Conservation (phyloP, 1,140 invertebrate genomes). For the Sitobion miscanthi region DNA sequence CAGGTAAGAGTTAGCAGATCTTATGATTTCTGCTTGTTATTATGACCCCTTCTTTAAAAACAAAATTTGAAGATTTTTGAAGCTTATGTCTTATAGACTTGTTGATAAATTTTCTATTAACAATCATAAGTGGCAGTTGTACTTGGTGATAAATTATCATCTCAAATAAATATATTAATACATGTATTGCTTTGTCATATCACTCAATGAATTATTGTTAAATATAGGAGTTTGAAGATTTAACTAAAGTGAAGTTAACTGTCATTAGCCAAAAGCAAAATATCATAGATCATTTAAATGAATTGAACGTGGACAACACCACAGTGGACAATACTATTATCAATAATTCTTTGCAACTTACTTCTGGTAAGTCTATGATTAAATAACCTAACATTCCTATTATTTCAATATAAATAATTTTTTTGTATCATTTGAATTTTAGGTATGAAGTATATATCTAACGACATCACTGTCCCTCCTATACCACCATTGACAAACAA, state of each 20-base stretch:
- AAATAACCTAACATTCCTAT: too few relatives aligned
- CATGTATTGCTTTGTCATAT: background rate
- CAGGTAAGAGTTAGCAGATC: background rate
- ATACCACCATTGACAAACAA: constrained; percentile 41
- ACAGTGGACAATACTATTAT: background rate
- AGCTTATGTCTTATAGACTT: too few relatives aligned
- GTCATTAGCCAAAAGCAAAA: background rate
- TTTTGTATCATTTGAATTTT: background rate
- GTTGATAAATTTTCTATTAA: too few relatives aligned
- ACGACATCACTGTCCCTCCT: background rate
- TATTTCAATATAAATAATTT: background rate
- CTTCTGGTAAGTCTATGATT: background rate
- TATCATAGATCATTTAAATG: constrained; percentile 25
- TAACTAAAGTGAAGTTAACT: constrained; percentile 22
- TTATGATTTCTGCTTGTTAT: background rate
- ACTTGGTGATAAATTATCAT: background rate
- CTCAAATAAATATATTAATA: background rate
- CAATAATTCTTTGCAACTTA: background rate
- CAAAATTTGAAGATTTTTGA: too few relatives aligned
- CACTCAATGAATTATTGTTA: background rate
- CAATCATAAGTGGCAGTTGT: too few relatives aligned
- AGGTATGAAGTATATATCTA: constrained; percentile 4
- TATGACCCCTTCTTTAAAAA: too few relatives aligned
- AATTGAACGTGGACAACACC: background rate
- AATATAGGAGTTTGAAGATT: constrained; percentile 44